Evolutionary conservation across 2,888 invertebrate genomes (phyloP), one percentile per base, ranked within the genome.

Genomic region (Euplagia quadripunctaria): DNA sequence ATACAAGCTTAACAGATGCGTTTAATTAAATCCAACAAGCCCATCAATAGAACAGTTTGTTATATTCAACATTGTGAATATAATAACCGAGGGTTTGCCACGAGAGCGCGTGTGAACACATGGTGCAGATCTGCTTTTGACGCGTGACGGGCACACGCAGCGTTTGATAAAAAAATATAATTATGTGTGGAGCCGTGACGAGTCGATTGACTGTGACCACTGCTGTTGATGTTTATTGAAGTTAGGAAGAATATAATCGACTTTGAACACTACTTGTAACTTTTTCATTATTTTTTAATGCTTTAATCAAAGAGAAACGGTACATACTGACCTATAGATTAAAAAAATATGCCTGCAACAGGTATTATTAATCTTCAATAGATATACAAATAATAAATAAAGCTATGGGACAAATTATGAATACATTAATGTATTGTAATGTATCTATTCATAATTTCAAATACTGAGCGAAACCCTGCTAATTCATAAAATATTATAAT

Each of bases 61-160:
- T 77, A 77, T 78, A 82, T 82, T 85, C 82, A 86, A 85, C 81
- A 78, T 86, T 81, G 83, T 86, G 82, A 88, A 87, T 83, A 82
- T 82, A 84, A 88, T 58, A 31, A 61, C 31, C 20, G 31, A 12
- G 61, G 61, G 61, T 12, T 87, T 87, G 81, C 42, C 70, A 64
- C 80, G 79, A 74, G 79, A 79, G 71, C 12, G 42, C 14, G 43
- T 31, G 61, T 61, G 14, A 61, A 61, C 61, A 61, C 31, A 61
- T 61, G 61, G 14, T 20, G 20, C 49, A 68, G 16, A 51, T 16
- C 51, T 66, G 17, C 9, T 61, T 16, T 9, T 16, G 51, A 17
- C 46, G 46, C 51, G 42, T 68, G 42, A 55, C 61, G 16, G 31
- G 4, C 68, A 68, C 68, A 46, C 46, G 46, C 46, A 41, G 52